A percentile compares a stretch with the other conserved stretches of the same genome.
phyloP scores from a whole-genome alignment of 2,797 vertebrate species.

The Galaxias olidus region DNA sequence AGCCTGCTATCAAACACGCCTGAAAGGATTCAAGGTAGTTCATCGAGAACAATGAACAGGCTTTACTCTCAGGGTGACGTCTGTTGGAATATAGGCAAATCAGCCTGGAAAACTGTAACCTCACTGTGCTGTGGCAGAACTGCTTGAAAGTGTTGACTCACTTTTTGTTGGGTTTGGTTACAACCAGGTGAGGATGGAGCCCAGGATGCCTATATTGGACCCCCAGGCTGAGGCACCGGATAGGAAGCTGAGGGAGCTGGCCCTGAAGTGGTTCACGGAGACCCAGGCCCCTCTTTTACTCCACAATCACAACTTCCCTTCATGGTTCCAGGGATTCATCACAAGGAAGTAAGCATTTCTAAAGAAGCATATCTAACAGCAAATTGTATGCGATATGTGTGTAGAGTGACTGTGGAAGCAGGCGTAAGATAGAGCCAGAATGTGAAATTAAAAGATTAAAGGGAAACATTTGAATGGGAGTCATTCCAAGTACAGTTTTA shows the following conservation, averaged over 20 bases:
- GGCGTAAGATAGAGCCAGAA: too few relatives aligned
- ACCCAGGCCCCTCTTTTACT: constrained; percentile 78
- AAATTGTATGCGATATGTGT: not conserved
- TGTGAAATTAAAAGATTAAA: too few relatives aligned
- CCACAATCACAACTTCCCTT: constrained; percentile 77
- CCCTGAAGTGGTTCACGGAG: constrained; percentile 81
- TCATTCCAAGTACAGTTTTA: too few relatives aligned
- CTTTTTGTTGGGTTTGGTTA: constrained; percentile 24
- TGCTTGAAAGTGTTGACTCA: constrained; percentile 2
- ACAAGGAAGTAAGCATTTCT: constrained; percentile 79
- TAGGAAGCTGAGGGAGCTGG: constrained; percentile 69
- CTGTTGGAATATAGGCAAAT: constrained; percentile 80
- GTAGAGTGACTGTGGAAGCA: too few relatives aligned
- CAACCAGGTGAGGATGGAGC: constrained; percentile 68
- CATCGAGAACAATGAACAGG: constrained; percentile 52
- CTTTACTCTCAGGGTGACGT: constrained; percentile 33
- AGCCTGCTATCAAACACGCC: not conserved
- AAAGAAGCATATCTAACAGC: constrained; percentile 7
- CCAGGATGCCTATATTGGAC: constrained; percentile 23
- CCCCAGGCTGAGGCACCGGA: constrained; percentile 34
- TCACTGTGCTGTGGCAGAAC: not conserved
- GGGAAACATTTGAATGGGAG: too few relatives aligned
- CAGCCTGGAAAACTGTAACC: constrained; percentile 37
- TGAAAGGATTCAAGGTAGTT: constrained; percentile 11
- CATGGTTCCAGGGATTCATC: constrained; percentile 87